Base-by-base conservation (phyloP, 2,113 vertebrate species). In the Oncorhynchus tshawytscha region DNA sequence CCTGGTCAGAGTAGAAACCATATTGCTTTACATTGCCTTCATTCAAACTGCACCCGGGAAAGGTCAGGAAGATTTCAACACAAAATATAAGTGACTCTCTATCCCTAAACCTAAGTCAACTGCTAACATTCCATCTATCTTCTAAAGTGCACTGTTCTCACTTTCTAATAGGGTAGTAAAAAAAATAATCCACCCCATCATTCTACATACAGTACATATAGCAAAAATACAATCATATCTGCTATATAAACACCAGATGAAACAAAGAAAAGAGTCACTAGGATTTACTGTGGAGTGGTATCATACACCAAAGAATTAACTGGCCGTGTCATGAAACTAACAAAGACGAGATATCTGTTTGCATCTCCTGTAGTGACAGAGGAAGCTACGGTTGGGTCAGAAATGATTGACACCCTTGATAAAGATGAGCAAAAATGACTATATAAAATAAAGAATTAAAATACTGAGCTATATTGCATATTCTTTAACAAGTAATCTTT, bases 11-110 rank as follows among this genome's bases (percentile, higher is more conserved):
- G 74, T 71, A 71, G 15, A 68, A 68, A 82, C 66, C 71, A 74
- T 82, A 80, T 82, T 81, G 77, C 71, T 81, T 87, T 85, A 71
- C 77, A 84, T 70, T 85, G 80, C 75, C 82, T 76, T 79, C 70
- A 84, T 75, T 81, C 79, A 69, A 25, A 76, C 75, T 24, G 5
- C 74, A 71, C 60, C 54, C 48, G 71, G 6, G 48, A 20, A 79
- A 70, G 20, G 82, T 81, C 75, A 80, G 77, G 69, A 48, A 54
- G 73, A 13, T 16, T 1, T 62, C 59, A 13, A 24, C 59, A 18
- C 13, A 15, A 15, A 57, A 2, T 54, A 29, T 49, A 18, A 18
- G 20, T 45, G 18, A 5, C 15, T 20, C 18, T 49, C 39, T 45
- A 45, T 81, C 27, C 74, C 77, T 74, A 16, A 31, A 6, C 18